These are phyloP conservation scores for Mesembrinibis cayennensis DNA, from an alignment of 2,113 vertebrate genomes.

Conservation along the genomic window DNA sequence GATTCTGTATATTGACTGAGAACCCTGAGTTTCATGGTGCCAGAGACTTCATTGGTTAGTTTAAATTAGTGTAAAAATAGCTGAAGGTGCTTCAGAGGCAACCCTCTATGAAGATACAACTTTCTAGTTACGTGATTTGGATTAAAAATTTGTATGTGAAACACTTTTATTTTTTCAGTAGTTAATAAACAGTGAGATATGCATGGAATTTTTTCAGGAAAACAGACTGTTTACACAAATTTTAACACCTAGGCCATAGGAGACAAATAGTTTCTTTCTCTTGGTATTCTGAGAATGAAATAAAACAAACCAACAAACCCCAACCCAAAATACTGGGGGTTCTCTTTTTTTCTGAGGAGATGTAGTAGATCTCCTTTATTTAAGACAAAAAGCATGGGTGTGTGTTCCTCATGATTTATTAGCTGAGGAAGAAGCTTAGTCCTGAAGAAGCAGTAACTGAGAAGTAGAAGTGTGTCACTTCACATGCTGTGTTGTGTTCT, in stretches of 20 bases:
- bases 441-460: not conserved
- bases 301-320: not conserved
- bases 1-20: not conserved
- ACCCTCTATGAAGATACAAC: not conserved
- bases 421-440: not conserved
- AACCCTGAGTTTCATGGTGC: not conserved
- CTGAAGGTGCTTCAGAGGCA: not conserved
- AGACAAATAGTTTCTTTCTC: not conserved
- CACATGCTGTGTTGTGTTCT: not conserved
- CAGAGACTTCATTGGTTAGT: not conserved
- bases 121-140: not conserved
- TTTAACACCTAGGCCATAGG: not conserved
- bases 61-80: not conserved
- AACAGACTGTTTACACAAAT: not conserved
- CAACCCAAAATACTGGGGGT: not conserved
- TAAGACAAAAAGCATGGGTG: not conserved
- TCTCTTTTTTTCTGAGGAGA: rapidly evolving
- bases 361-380: not conserved
- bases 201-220: not conserved
- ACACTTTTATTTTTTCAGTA: not conserved
- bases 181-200: not conserved
- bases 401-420: not conserved
- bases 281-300: not conserved
- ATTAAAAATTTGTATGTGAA: not conserved
- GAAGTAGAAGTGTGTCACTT: not conserved